A percentile compares a stretch with the other conserved stretches of the same genome.
Evolutionary conservation across 2,797 vertebrate species (phyloP).

Genomic region (Trichosurus vulpecula): DNA sequence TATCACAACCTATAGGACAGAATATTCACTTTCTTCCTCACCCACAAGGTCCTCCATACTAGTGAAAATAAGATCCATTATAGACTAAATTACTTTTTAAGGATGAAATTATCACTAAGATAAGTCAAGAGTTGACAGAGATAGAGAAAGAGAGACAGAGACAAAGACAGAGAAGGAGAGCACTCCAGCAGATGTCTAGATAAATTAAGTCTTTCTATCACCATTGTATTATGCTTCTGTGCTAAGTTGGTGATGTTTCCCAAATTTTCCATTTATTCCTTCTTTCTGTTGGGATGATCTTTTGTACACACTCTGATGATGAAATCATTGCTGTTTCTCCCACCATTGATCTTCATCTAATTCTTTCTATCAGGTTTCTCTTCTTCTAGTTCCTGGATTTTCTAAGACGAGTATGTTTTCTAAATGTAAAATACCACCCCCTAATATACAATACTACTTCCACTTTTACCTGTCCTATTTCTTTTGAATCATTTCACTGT

Average conservation of each 20-base stretch:
- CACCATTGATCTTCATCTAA: not conserved
- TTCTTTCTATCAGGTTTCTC: not conserved
- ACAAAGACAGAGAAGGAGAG: not conserved
- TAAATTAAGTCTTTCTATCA: not conserved
- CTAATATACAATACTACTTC: not conserved
- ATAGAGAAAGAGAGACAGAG: not conserved
- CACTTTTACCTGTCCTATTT: not conserved
- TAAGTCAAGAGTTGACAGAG: not conserved
- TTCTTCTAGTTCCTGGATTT: not conserved
- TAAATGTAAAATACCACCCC: not conserved
- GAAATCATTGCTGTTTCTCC: not conserved
- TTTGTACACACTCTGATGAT: not conserved
- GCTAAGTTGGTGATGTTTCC: not conserved
- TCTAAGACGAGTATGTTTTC: not conserved
- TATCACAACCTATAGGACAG: not conserved
- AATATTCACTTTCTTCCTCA: not conserved
- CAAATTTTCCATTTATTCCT: not conserved
- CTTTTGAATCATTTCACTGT: not conserved
- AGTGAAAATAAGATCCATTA: not conserved
- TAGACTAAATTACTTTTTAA: not conserved
- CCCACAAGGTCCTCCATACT: not conserved
- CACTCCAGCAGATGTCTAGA: not conserved
- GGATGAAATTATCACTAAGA: not conserved
- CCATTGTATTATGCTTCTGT: not conserved
- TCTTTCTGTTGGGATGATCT: not conserved